These are phyloP conservation scores for Corythornis madagascariensis DNA, from an alignment of 2,113 vertebrate species.

Conservation along the genomic window DNA sequence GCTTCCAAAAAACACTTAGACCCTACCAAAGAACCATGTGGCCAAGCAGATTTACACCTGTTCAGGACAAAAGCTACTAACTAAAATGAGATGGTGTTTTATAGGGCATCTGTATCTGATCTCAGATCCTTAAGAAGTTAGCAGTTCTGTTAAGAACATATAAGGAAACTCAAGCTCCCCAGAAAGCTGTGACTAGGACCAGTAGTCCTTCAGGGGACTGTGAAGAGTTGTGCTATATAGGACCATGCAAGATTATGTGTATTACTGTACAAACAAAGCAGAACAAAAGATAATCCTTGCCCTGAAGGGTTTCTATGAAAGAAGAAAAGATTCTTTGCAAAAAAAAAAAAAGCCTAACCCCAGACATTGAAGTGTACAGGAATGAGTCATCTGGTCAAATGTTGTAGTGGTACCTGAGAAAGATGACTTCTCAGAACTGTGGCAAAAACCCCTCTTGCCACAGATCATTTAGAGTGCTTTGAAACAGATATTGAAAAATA, in stretches of 20 bases:
- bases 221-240: background rate
- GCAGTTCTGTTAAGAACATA: background rate
- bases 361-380: background rate
- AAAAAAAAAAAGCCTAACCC: slow-evolving; percentile 43
- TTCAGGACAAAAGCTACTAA: background rate
- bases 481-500: background rate
- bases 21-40: background rate
- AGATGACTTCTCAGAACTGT: background rate
- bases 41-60: background rate
- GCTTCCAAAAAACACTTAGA: background rate
- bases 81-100: background rate
- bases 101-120: background rate
- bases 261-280: slow-evolving; percentile 28
- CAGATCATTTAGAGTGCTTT: background rate
- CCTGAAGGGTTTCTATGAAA: slow-evolving; percentile 10
- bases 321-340: slow-evolving; percentile 39
- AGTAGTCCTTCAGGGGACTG: background rate
- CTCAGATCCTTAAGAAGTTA: background rate
- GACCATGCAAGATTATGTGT: background rate
- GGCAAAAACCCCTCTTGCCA: background rate
- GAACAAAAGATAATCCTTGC: slow-evolving; percentile 60
- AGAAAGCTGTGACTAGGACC: background rate
- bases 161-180: background rate
- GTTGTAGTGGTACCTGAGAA: slow-evolving; percentile 37
- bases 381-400: slow-evolving; percentile 38